These are phyloP conservation scores for Drosophila niveifrons DNA, from an alignment of 2,888 invertebrate genomes.

Conservation along the genomic window DNA sequence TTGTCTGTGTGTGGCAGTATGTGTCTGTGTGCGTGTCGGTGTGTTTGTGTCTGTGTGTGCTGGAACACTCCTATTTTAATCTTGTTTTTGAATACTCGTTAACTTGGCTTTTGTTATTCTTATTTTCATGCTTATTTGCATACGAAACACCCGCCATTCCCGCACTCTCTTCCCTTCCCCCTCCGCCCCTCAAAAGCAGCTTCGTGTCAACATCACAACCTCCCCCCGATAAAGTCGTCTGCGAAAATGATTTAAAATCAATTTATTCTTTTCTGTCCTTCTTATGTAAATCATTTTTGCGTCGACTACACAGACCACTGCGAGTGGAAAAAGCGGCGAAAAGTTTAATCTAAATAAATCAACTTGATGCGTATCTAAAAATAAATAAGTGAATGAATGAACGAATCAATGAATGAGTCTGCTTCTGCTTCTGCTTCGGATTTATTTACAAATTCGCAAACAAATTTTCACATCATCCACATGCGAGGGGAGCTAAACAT, in stretches of 20 bases:
- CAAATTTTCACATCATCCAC: conserved; percentile 70
- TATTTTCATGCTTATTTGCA: conserved; percentile 82
- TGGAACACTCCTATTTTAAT: conserved; percentile 78
- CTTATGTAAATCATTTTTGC: conserved; percentile 81
- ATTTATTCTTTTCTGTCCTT: conserved; percentile 81
- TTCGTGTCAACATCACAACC: conserved; percentile 47
- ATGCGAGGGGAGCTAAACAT: not conserved
- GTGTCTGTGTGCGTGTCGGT: not conserved
- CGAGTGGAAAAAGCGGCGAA: conserved; percentile 50
- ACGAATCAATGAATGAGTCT: conserved; percentile 47
- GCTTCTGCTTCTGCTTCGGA: conserved; percentile 25
- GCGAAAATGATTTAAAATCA: conserved; percentile 83
- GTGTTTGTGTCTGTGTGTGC: conserved; percentile 31
- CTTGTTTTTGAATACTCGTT: conserved; percentile 82
- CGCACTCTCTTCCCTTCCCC: not conserved
- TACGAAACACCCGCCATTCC: conserved; percentile 47
- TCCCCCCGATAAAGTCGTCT: conserved; percentile 49
- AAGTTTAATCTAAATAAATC: conserved; percentile 81
- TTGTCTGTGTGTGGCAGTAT: conserved; percentile 18
- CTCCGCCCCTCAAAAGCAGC: not conserved
- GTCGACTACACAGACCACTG: conserved; percentile 47
- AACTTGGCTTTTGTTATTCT: conserved; percentile 81
- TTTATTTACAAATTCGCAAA: conserved; percentile 82
- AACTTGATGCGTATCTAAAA: conserved; percentile 79
- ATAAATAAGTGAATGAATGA: conserved; percentile 53